Evolutionary conservation across 2,888 invertebrate genomes (phyloP), one percentile per base, ranked within the genome.

Genomic region (Caenorhabditis imperialis): DNA sequence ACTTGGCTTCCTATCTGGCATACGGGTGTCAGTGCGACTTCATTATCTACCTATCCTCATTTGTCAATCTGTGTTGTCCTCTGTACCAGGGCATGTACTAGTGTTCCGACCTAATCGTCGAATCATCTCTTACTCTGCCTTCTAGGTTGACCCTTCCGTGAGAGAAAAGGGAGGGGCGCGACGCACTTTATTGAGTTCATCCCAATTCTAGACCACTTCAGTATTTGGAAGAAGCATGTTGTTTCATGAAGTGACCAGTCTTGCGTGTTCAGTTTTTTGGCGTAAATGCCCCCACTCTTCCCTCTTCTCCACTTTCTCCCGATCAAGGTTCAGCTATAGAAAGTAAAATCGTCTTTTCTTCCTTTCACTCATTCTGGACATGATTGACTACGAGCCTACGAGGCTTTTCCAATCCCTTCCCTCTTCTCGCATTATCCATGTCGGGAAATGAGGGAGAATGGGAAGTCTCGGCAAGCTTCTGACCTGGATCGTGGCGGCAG

Each of bases 251-350:
- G 55, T 65, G 55, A 65, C 67, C 57, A 67, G 57, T 51, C 57
- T 67, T 45, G 67, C 44, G 51, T 67, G 67, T 67, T 57, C 67
- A 57, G 57, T 44, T 67, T 65, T 67, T 67, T 67, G 65, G 55
- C 55, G 65, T 42, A 44, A 58, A 58, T 67, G 67, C 67, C 67
- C 55, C 47, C 54, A 23, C 16, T 35, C 38, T 37, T 35, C 37
- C 20, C 54, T 38, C 65, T 65, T 58, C 16, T 45, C 50, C 60
- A 70, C 61, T 70, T 70, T 70, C 69, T 60, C 60, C 60, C 54
- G 54, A 70, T 60, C 69, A 60, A 70, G 61, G 69, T 54, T 60
- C 60, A 60, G 53, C 60, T 70, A 42, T 54, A 60, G 61, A 61
- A 60, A 70, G 60, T 70, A 60, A 54, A 61, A 61, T 60, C 60